These are phyloP conservation scores for Psilanteris sp. DNA, from an alignment of 1,140 invertebrate genomes.

Conservation along the genomic window DNA sequence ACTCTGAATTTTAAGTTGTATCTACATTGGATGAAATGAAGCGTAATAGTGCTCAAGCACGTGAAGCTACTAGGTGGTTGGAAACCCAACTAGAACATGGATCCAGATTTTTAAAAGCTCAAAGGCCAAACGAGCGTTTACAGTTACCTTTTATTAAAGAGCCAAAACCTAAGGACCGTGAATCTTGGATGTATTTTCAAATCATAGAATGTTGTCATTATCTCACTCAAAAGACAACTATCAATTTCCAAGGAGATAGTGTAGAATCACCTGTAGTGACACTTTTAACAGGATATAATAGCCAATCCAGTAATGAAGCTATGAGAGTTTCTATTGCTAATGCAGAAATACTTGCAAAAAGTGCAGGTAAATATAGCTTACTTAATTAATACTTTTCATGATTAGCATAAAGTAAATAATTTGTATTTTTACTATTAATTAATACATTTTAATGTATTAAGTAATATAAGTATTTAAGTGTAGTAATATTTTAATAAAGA, in stretches of 20 bases:
- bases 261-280: conserved; percentile 81
- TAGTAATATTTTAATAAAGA: no score
- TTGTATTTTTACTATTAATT: no score
- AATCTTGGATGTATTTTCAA: conserved; percentile 84
- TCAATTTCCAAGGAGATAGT: conserved; percentile 75
- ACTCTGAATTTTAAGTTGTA: no score
- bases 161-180: conserved; percentile 84
- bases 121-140: conserved; percentile 88
- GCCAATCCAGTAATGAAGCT: conserved; percentile 67
- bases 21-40: conserved; percentile 92
- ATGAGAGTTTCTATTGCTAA: conserved; percentile 68
- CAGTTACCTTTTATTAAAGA: conserved; percentile 87
- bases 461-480: no score
- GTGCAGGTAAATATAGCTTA: conserved; percentile 79
- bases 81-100: conserved; percentile 91
- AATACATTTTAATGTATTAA: no score
- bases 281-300: conserved; percentile 81
- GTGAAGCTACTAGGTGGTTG: conserved; percentile 95
- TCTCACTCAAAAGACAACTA: conserved; percentile 82
- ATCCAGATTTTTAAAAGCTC: conserved; percentile 89
- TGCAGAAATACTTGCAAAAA: conserved; percentile 81
- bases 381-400: no score
- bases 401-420: no score
- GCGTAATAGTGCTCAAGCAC: conserved; percentile 86
- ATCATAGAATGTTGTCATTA: conserved; percentile 87